Evolutionary conservation across 2,113 vertebrate genomes (phyloP).

Genomic region (Crypturellus undulatus): DNA sequence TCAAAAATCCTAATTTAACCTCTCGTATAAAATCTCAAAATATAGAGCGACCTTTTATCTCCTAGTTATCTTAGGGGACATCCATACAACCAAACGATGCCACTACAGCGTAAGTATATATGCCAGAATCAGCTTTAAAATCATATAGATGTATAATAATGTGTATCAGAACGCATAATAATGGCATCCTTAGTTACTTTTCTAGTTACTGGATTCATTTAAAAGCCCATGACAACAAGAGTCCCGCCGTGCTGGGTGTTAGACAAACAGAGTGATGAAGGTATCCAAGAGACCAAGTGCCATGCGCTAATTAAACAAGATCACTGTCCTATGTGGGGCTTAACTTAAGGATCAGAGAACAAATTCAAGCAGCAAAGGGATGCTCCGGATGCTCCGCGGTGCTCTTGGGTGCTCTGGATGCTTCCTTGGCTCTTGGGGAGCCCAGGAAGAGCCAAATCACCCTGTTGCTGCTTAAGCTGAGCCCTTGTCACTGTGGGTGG

Average conservation of each 20-base stretch:
- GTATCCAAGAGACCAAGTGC: not conserved
- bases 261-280: not conserved
- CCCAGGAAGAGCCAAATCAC: not conserved
- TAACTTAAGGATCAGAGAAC: not conserved
- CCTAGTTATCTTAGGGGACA: not conserved
- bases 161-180: not conserved
- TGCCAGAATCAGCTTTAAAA: not conserved
- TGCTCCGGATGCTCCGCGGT: not conserved
- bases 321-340: too few relatives aligned
- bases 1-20: not conserved
- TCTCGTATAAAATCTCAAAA: not conserved
- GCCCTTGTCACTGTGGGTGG: not conserved
- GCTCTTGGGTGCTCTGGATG: not conserved
- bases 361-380: not conserved
- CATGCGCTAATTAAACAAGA: not conserved
- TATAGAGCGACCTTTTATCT: not conserved
- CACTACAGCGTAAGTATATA: not conserved
- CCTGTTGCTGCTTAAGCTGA: rapidly evolving
- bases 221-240: not conserved
- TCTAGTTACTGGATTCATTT: not conserved
- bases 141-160: not conserved
- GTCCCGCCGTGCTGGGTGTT: not conserved
- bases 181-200: not conserved
- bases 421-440: rapidly evolving
- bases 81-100: not conserved